phyloP scores from a whole-genome alignment of 2,888 invertebrate genomes.

The Pachliopta kotzebuea region DNA sequence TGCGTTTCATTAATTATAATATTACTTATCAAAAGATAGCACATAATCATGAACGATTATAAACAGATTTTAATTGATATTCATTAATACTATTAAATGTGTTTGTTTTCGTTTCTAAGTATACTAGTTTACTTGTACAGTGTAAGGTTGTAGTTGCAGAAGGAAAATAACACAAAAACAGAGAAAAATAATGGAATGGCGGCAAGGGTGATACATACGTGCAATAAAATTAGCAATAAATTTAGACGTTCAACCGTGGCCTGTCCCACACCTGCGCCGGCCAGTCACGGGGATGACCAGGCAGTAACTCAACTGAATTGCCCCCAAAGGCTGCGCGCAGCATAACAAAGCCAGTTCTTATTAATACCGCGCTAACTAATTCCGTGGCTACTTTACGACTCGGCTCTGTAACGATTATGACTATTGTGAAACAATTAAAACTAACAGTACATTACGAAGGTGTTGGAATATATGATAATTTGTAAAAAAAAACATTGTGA shows the following conservation, averaged over 20 bases:
- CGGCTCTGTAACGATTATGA: constrained; percentile 12
- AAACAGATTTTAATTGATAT: too few relatives aligned
- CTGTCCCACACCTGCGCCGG: constrained; percentile 59
- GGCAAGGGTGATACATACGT: constrained; percentile 26
- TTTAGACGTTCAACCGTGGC: constrained; percentile 55
- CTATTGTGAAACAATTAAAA: not conserved
- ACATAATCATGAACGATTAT: too few relatives aligned
- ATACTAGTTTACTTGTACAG: not conserved
- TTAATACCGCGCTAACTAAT: constrained; percentile 36
- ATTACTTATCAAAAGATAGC: too few relatives aligned
- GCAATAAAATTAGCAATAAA: constrained; percentile 72
- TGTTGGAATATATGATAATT: not conserved
- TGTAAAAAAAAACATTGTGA: too few relatives aligned
- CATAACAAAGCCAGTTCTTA: constrained; percentile 37
- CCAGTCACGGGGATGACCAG: constrained; percentile 57
- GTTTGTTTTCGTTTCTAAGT: not conserved
- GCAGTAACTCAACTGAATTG: constrained; percentile 71
- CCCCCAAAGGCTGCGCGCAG: constrained; percentile 55
- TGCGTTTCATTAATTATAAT: too few relatives aligned
- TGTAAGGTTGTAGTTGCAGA: not conserved
- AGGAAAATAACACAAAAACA: constrained; percentile 11
- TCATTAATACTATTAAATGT: not conserved
- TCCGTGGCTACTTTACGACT: constrained; percentile 25
- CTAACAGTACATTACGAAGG: not conserved
- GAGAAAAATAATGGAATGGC: constrained; percentile 21